These are phyloP conservation scores for Latrodectus hesperus DNA, from an alignment of 2,888 invertebrate genomes.

Conservation along the genomic window DNA sequence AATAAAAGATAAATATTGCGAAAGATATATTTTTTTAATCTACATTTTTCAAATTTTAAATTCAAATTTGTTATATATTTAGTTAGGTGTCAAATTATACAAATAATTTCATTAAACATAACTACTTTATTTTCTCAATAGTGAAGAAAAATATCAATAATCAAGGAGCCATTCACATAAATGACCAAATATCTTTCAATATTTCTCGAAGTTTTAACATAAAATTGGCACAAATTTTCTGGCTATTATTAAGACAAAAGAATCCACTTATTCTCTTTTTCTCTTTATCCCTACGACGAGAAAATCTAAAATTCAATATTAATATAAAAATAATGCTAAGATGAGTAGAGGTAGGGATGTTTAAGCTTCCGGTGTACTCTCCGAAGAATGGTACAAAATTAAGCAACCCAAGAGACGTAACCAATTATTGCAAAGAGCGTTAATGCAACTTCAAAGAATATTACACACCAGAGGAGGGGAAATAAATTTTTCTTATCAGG, in stretches of 20 bases:
- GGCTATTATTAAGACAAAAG: not conserved
- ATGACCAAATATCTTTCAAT: too few relatives aligned
- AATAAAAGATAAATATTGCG: too few relatives aligned
- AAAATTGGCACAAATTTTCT: not conserved
- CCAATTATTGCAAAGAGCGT: slow-evolving; percentile 23
- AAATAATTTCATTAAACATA: too few relatives aligned
- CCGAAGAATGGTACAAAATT: not conserved
- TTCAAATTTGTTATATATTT: too few relatives aligned
- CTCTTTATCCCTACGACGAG: not conserved
- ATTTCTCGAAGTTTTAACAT: too few relatives aligned
- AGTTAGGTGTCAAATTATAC: too few relatives aligned
- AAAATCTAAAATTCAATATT: not conserved
- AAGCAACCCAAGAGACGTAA: slow-evolving; percentile 1
- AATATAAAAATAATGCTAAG: not conserved
- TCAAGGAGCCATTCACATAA: too few relatives aligned
- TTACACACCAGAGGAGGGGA: not conserved
- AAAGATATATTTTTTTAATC: too few relatives aligned
- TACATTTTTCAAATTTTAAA: too few relatives aligned
- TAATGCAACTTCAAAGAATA: slow-evolving; percentile 23
- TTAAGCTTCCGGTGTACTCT: not conserved
- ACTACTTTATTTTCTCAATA: too few relatives aligned
- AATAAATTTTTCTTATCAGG: not conserved
- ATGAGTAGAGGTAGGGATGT: not conserved
- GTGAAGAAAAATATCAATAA: too few relatives aligned
- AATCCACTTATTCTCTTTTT: not conserved